A percentile compares a stretch with the other conserved stretches of the same genome.
phyloP scores from a whole-genome alignment of 37 sponge, comb jelly and placozoan genomes.

The Geodia barretti region DNA sequence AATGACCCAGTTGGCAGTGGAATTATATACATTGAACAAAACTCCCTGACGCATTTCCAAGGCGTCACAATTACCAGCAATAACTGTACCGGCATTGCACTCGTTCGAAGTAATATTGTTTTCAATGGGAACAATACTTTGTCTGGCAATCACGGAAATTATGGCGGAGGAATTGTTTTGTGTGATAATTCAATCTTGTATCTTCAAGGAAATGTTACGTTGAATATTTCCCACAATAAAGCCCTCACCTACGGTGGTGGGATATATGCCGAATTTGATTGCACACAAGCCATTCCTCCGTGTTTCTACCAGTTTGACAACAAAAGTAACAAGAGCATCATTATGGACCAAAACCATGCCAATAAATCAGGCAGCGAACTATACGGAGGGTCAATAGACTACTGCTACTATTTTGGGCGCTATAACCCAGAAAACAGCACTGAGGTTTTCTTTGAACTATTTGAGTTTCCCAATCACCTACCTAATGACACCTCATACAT shows the following conservation, averaged over 20 bases:
- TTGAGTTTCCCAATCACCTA: background rate
- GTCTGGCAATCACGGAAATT: background rate
- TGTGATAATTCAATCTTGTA: constrained; percentile 13
- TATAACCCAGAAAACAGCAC: background rate
- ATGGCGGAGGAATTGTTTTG: constrained; percentile 26
- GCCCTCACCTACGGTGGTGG: constrained; percentile 15
- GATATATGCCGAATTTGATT: constrained; percentile 15
- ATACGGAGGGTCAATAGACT: constrained; percentile 44
- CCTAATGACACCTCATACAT: background rate
- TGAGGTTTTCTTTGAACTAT: background rate
- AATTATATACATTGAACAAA: background rate
- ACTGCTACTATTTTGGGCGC: constrained; percentile 6
- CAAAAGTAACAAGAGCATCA: background rate
- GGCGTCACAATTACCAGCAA: background rate
- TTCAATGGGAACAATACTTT: background rate
- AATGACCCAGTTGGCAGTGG: background rate
- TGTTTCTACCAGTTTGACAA: constrained; percentile 27
- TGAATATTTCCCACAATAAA: constrained; percentile 5
- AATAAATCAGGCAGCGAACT: constrained; percentile 7
- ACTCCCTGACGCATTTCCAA: background rate
- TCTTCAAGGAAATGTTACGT: background rate
- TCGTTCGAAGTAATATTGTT: background rate
- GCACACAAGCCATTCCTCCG: constrained; percentile 8
- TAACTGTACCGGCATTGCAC: background rate
- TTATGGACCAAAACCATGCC: constrained; percentile 6